A percentile compares a stretch with the other conserved stretches of the same genome.
Evolutionary conservation across 1,140 invertebrate genomes (phyloP).

Genomic region (Andricus grossulariae): DNA sequence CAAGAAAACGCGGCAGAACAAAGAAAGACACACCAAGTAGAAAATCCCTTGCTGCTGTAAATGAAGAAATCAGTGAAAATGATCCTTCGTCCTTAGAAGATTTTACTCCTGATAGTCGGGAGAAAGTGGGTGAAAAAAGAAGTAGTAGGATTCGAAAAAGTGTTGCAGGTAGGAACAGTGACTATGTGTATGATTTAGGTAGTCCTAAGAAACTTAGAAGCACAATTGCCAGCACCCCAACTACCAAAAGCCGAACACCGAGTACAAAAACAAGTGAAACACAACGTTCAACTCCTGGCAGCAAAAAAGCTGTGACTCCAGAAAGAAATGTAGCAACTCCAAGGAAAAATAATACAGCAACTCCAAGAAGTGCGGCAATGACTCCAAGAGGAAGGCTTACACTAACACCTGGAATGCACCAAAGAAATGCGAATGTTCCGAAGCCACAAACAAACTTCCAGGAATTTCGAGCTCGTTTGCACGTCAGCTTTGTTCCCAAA

Average conservation of each 20-base stretch:
- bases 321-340: too few species aligned
- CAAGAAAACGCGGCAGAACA: not conserved
- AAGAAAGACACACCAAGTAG: not conserved
- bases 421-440: conserved; percentile 48
- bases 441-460: conserved; percentile 71
- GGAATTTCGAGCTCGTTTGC: conserved; percentile 62
- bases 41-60: not conserved
- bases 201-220: not conserved
- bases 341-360: not conserved
- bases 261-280: not conserved
- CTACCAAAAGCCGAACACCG: too few species aligned
- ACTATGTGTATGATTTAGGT: not conserved
- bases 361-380: conserved; percentile 8
- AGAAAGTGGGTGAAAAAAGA: not conserved
- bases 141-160: not conserved
- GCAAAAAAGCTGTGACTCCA: too few species aligned
- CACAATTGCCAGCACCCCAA: too few species aligned
- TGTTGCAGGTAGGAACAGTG: not conserved
- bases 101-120: not conserved
- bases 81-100: not conserved
- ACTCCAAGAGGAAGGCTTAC: conserved; percentile 3
- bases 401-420: conserved; percentile 64
- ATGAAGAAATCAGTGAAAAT: conserved; percentile 11
- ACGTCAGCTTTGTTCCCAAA: conserved; percentile 69
- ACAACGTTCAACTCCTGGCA: not conserved